A percentile compares a stretch with the other conserved stretches of the same genome.
phyloP scores from a whole-genome alignment of 2,888 invertebrate genomes.

The Drosophila tanythrix region DNA sequence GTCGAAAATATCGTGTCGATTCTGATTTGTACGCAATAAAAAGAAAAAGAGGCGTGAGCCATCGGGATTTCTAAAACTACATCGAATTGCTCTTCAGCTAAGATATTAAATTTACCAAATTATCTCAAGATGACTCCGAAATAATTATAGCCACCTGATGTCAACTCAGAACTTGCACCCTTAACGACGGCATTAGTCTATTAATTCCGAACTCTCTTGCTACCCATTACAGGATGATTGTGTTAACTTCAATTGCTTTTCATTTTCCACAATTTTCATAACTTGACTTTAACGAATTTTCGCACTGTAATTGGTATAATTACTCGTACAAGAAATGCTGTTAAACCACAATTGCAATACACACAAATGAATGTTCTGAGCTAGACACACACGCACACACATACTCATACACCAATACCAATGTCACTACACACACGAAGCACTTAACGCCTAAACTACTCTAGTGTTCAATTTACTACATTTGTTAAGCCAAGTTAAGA shows the following conservation, averaged over 20 bases:
- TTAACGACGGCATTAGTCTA: background rate
- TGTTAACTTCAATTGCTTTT: background rate
- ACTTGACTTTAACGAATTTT: conserved; percentile 6
- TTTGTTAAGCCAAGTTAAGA: conserved; percentile 43
- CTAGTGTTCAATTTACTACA: conserved; percentile 37
- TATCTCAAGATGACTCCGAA: background rate
- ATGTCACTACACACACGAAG: conserved; percentile 5
- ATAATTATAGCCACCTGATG: background rate
- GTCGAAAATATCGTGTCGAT: background rate
- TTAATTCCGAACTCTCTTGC: too few relatives aligned
- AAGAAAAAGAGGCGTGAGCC: background rate
- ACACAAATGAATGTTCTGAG: conserved; percentile 12
- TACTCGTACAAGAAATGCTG: background rate
- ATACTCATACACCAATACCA: background rate
- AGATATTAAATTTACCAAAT: background rate
- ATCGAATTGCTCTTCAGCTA: background rate
- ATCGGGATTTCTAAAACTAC: background rate
- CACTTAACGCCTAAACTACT: conserved; percentile 34
- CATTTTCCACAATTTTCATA: background rate
- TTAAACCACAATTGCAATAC: conserved; percentile 31
- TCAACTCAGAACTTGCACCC: too few relatives aligned
- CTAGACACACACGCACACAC: conserved; percentile 8
- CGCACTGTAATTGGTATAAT: conserved; percentile 12
- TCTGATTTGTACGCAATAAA: background rate
- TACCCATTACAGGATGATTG: background rate